phyloP scores from a whole-genome alignment of 2,113 vertebrate genomes.

The Edolisoma coerulescens region DNA sequence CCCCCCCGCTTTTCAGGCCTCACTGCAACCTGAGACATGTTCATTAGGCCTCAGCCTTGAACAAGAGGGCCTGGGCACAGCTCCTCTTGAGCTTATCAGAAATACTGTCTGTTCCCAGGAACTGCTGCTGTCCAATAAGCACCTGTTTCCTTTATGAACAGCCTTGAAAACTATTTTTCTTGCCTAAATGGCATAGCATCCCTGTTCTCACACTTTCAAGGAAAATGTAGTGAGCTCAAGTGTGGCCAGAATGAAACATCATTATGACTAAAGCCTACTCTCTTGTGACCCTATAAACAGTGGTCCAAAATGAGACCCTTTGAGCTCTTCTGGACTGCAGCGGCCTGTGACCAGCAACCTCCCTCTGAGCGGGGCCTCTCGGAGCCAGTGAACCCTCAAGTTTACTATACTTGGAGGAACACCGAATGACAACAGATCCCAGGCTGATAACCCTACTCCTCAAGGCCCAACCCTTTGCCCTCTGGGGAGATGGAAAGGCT shows the following conservation, averaged over 20 bases:
- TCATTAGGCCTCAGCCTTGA: not conserved
- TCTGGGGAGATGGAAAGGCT: not conserved
- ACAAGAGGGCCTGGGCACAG: not conserved
- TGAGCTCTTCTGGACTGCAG: not conserved
- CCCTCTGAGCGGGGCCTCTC: not conserved
- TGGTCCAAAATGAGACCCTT: not conserved
- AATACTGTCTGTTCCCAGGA: not conserved
- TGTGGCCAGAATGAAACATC: not conserved
- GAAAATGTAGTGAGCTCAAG: not conserved
- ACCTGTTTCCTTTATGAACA: not conserved
- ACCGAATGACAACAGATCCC: not conserved
- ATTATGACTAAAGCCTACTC: not conserved
- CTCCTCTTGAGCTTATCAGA: not conserved
- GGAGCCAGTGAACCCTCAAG: not conserved
- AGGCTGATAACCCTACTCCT: not conserved
- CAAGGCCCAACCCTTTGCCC: not conserved
- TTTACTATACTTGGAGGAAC: not conserved
- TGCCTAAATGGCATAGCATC: not conserved
- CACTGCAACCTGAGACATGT: not conserved
- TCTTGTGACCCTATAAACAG: not conserved
- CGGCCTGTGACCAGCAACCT: not conserved
- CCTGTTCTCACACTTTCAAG: not conserved
- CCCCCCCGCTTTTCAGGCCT: not conserved
- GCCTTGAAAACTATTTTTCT: not conserved
- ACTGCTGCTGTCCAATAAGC: not conserved